Evolutionary conservation across 1,140 invertebrate genomes (phyloP), one percentile per base, ranked within the genome.

Genomic region (Drepana arcuata): DNA sequence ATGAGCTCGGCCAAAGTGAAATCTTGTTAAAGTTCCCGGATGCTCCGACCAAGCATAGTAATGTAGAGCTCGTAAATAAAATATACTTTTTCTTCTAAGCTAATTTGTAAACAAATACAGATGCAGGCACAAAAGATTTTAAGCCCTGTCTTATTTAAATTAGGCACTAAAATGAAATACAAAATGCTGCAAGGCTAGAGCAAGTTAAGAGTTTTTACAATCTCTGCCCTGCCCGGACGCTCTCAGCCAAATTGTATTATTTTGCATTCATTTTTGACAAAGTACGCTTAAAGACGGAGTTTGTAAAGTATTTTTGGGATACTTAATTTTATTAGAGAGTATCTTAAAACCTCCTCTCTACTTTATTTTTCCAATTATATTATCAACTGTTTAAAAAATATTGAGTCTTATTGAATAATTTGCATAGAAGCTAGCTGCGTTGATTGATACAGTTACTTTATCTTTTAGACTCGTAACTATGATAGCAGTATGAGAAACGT

Each of bases 251-350:
- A 75, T 80, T 75, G 75, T 80, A 78, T 80, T 78, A 75, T 72
- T 75, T 74, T 70, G 65, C 71, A 80, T 81, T 75, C 54, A 74
- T 74, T 75, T 72, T 70, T 77, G 60, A 71, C 61, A 71, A 73
- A 69, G 58, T 56, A 52, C 60, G 43, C 49, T 56, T 55, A 34
- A 52, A 36, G 13, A 18, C 28, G 34, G 23, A 35, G 23, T 37
- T 37, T 26, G 24, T 25, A 26, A 26, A 37, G 35, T 44, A n/a
- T n/a, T n/a, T n/a, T n/a, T n/a, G n/a, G n/a, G n/a, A n/a, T n/a
- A n/a, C n/a, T n/a, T n/a, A n/a, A n/a, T n/a, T n/a, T n/a, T n/a
- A n/a, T n/a, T n/a, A n/a, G n/a, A n/a, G n/a, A n/a, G n/a, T n/a
- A n/a, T n/a, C n/a, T n/a, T n/a, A n/a, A n/a, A n/a, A n/a, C n/a